These are phyloP conservation scores for Miltochrista miniata DNA, from an alignment of 2,888 invertebrate species.

Conservation along the genomic window DNA sequence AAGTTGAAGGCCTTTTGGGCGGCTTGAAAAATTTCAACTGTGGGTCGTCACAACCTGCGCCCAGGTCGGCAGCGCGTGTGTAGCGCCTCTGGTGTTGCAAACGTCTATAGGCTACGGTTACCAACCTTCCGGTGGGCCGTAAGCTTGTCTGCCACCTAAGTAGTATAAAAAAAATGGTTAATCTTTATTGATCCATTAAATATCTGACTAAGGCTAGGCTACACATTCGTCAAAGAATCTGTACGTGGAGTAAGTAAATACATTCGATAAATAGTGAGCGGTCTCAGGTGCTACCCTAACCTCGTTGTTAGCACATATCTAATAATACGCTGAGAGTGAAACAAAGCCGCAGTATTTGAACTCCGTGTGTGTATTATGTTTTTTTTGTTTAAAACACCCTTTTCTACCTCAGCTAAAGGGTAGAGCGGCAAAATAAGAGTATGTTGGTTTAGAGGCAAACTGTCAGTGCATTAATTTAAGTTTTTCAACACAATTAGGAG, in stretches of 20 bases:
- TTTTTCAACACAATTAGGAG: no score
- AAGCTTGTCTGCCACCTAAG: no score
- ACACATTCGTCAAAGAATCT: not conserved
- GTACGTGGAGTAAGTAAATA: conserved; percentile 4
- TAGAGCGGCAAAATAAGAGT: conserved; percentile 1
- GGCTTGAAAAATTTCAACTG: no score
- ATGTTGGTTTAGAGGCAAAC: not conserved
- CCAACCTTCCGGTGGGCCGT: no score
- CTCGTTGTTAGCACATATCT: conserved; percentile 48
- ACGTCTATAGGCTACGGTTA: no score
- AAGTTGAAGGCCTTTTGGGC: no score
- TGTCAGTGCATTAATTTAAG: not conserved
- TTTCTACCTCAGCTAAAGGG: conserved; percentile 20
- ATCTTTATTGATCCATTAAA: not conserved
- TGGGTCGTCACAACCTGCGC: no score
- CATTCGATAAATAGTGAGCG: conserved; percentile 26
- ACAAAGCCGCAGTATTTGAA: conserved; percentile 31
- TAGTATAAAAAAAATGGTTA: no score
- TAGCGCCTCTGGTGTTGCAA: no score
- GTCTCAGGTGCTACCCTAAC: conserved; percentile 40
- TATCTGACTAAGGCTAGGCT: not conserved
- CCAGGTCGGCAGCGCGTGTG: no score
- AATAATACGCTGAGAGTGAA: conserved; percentile 40
- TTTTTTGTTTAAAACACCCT: conserved; percentile 19
- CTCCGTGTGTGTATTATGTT: conserved; percentile 21